Conservation (phyloP, 1,140 invertebrate species). For the Drosophila rufa region DNA sequence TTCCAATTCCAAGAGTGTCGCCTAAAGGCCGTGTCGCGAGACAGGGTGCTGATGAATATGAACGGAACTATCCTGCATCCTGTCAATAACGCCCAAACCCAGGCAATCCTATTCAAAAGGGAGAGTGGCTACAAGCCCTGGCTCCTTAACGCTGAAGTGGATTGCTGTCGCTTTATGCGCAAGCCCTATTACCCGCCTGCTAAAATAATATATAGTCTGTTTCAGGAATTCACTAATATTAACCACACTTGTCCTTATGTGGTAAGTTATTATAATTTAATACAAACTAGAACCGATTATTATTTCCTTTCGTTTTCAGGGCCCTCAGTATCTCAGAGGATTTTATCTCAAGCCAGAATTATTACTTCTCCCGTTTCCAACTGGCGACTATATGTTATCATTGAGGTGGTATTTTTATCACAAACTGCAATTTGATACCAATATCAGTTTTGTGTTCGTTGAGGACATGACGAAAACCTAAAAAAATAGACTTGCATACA, state of each 20-base stretch:
- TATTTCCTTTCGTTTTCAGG: background rate
- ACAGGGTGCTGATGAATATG: background rate
- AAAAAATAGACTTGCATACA: too few species aligned
- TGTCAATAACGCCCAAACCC: background rate
- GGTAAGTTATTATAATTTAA: constrained; percentile 8
- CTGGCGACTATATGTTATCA: constrained; percentile 28
- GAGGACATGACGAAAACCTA: constrained; percentile 1
- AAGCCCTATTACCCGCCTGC: background rate
- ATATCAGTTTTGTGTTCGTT: constrained; percentile 17
- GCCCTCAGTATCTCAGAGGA: background rate
- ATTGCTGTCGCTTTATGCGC: constrained; percentile 20
- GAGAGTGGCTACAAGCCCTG: constrained; percentile 13
- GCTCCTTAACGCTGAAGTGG: constrained; percentile 15
- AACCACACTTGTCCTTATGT: constrained; percentile 37
- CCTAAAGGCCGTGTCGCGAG: background rate
- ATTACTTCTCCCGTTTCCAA: constrained; percentile 17
- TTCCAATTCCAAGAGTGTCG: background rate
- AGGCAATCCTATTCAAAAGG: background rate
- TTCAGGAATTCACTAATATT: constrained; percentile 25
- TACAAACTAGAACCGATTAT: too few species aligned
- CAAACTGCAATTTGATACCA: constrained; percentile 17
- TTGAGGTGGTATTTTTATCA: constrained; percentile 2
- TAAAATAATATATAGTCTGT: constrained; percentile 7
- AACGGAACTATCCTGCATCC: constrained; percentile 9
- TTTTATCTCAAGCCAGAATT: constrained; percentile 25